A percentile compares a stretch with the other conserved stretches of the same genome.
These are phyloP conservation scores for Apus apus DNA, from an alignment of 2,113 vertebrate genomes.

Conservation along the genomic window DNA sequence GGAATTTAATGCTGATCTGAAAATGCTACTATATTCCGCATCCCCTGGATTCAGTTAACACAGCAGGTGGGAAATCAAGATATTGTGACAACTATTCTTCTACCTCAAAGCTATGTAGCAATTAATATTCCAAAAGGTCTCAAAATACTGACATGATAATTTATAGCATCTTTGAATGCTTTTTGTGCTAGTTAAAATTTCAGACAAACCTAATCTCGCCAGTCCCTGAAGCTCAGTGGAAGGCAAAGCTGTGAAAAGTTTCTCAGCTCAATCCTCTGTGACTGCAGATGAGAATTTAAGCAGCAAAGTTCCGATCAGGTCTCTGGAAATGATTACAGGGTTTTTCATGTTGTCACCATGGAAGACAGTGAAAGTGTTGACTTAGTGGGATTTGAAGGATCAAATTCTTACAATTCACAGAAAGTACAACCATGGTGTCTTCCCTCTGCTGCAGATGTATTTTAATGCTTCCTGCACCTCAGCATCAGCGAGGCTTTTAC, in stretches of 20 bases:
- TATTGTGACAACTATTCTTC: conserved; percentile 27
- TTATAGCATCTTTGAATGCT: not conserved
- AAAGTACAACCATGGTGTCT: not conserved
- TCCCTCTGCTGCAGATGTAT: not conserved
- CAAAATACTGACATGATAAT: not conserved
- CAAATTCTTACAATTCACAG: not conserved
- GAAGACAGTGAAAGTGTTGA: not conserved
- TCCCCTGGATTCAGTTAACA: not conserved
- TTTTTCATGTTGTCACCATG: not conserved
- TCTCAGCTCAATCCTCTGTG: not conserved
- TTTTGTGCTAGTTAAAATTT: not conserved
- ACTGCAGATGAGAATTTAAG: not conserved
- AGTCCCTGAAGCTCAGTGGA: not conserved
- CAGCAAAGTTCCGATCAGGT: not conserved
- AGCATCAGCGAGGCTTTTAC: not conserved
- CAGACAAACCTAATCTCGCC: not conserved
- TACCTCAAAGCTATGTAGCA: not conserved
- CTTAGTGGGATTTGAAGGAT: not conserved
- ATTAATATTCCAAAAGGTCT: not conserved
- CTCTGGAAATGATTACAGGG: not conserved
- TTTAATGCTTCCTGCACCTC: not conserved
- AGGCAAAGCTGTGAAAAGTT: conserved; percentile 18
- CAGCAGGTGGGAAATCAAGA: not conserved
- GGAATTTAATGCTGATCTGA: not conserved
- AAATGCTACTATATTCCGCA: not conserved